These are phyloP conservation scores for Mamestra brassicae DNA, from an alignment of 2,888 invertebrate species.

Conservation along the genomic window DNA sequence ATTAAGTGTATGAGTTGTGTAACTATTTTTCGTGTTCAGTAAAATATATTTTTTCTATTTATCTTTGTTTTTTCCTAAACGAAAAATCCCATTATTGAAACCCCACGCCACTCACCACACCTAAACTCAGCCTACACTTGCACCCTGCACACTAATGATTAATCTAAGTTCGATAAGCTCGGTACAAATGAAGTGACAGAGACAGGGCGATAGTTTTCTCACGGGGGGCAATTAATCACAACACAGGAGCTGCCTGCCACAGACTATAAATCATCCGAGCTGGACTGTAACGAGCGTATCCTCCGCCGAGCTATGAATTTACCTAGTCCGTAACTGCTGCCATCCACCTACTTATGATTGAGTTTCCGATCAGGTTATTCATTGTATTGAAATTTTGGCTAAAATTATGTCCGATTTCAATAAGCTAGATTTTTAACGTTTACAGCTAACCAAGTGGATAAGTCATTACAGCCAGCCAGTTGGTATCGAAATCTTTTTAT, in stretches of 20 bases:
- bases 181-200: conserved; percentile 79
- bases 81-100: no score
- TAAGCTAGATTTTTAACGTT: not conserved
- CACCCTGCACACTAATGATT: conserved; percentile 66
- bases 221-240: conserved; percentile 84
- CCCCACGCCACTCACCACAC: not conserved
- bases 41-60: no score
- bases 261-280: conserved; percentile 81
- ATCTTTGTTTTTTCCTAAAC: no score
- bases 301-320: conserved; percentile 65
- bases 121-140: not conserved
- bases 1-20: no score
- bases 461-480: not conserved
- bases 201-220: conserved; percentile 85
- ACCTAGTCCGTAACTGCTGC: conserved; percentile 47
- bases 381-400: not conserved
- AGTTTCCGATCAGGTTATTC: conserved; percentile 32
- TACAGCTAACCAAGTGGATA: not conserved
- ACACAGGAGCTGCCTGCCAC: conserved; percentile 67
- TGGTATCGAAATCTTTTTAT: not conserved
- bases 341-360: conserved; percentile 22
- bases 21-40: no score
- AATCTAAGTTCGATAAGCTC: conserved; percentile 76
- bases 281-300: conserved; percentile 77
- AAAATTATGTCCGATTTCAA: not conserved